phyloP scores from a whole-genome alignment of 2,888 invertebrate species.

The Lepidonotus clava region DNA sequence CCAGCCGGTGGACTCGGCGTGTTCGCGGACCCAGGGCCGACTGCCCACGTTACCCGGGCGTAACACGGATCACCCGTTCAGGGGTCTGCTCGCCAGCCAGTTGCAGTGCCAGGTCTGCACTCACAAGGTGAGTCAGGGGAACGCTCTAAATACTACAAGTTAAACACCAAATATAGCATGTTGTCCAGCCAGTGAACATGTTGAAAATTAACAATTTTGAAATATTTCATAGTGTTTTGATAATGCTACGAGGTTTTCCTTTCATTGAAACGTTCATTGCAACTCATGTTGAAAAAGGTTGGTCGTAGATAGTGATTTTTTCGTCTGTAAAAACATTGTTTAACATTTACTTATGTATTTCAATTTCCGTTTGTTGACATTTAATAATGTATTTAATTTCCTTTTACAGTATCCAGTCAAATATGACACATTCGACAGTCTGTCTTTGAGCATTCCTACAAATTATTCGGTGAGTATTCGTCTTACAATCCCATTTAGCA shows the following conservation, averaged over 20 bases:
- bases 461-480: constrained; percentile 69
- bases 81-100: constrained; percentile 89
- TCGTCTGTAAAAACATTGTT: too few relatives aligned
- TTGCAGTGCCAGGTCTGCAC: constrained; percentile 88
- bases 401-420: constrained; percentile 89
- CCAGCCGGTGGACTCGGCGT: constrained; percentile 67
- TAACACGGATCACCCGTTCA: constrained; percentile 84
- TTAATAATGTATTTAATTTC: background rate
- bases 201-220: too few relatives aligned
- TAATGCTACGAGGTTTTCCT: too few relatives aligned
- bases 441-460: constrained; percentile 86
- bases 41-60: constrained; percentile 72
- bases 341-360: too few relatives aligned
- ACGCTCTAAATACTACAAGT: too few relatives aligned
- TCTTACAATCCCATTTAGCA: background rate
- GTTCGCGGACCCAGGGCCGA: constrained; percentile 67
- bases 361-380: too few relatives aligned
- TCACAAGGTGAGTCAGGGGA: constrained; percentile 84
- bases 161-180: too few relatives aligned
- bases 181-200: too few relatives aligned
- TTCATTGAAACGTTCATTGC: too few relatives aligned
- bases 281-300: too few relatives aligned
- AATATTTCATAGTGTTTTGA: too few relatives aligned
- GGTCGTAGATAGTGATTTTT: too few relatives aligned
- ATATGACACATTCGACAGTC: constrained; percentile 94